A percentile compares a stretch with the other conserved stretches of the same genome.
Conservation (phyloP, 2,888 invertebrate species). For the Myathropa florea region DNA sequence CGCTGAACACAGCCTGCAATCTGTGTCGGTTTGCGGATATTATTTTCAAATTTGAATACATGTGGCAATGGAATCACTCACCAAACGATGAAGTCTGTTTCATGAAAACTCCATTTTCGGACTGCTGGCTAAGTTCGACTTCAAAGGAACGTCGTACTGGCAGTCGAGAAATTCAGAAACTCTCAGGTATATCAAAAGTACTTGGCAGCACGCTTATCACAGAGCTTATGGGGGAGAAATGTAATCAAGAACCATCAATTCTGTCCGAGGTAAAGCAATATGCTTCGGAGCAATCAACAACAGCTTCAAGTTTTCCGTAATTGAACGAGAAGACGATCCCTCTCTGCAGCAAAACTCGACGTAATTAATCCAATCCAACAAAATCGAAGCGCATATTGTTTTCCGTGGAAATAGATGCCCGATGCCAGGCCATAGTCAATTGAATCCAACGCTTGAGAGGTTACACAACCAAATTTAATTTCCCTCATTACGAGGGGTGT, state of each 20-base stretch:
- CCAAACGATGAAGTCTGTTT: not conserved
- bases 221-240: not conserved
- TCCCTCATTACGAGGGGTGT: constrained; percentile 2
- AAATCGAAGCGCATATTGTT: constrained; percentile 16
- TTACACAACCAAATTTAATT: not conserved
- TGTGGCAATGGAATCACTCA: not conserved
- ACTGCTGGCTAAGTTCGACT: too few relatives aligned
- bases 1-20: not conserved
- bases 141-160: too few relatives aligned
- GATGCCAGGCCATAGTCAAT: constrained; percentile 9
- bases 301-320: not conserved
- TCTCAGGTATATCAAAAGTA: too few relatives aligned
- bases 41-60: not conserved
- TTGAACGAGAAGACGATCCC: too few relatives aligned
- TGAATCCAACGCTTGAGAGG: not conserved
- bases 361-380: not conserved
- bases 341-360: too few relatives aligned
- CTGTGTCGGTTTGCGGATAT: too few relatives aligned
- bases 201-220: too few relatives aligned
- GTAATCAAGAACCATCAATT: not conserved
- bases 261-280: too few relatives aligned
- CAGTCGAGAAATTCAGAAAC: too few relatives aligned
- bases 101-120: too few relatives aligned
- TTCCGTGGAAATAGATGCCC: constrained; percentile 7
- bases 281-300: not conserved